Base-by-base conservation (phyloP, 2,113 vertebrate genomes). In the Pomatostomus ruficeps region DNA sequence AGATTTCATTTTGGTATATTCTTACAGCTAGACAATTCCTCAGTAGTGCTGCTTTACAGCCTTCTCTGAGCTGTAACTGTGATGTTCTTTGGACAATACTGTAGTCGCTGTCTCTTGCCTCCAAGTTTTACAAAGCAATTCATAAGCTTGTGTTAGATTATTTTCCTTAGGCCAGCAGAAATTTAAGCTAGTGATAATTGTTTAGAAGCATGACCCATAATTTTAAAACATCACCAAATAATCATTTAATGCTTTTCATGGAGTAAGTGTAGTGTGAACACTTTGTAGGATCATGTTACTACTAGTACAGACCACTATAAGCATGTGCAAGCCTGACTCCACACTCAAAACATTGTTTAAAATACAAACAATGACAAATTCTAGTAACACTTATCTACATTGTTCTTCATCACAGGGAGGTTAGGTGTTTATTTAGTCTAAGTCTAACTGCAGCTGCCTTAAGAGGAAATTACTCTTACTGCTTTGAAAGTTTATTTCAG, bases 231-330 rank as follows among this genome's bases (percentile, higher is more conserved):
- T 15, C 25, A 67, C 14, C 35, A 49, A 49, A 29, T 16, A 67
- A 36, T 12, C 4, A 61, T 17, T 61, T 52, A 58, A 48, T 25
- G 42, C 26, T 65, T 84, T 72, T 63, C 33, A 58, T 12, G 20
- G 17, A 48, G 1, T 45, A 63, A 42, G 1, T 33, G 24, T 28
- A 61, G 24, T 18, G 15, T 23, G 15, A 79, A 55, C 0, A 4
- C 6, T 24, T 58, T 3, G 20, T 33, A 77, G 33, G 46, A 42
- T 3, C 0, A 0, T 24, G 5, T 78, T 84, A 28, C 29, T 74
- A 3, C 12, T 31, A 51, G 26, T 18, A 85, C 12, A 49, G 48
- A 12, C 70, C 16, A 43, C 45, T 51, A 0, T 12, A 68, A 57
- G 31, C 26, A 55, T 0, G 0, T 35, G 15, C 29, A 61, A 74